Base-by-base conservation (phyloP, 2,797 vertebrate species). In the Fistularia commersonii region DNA sequence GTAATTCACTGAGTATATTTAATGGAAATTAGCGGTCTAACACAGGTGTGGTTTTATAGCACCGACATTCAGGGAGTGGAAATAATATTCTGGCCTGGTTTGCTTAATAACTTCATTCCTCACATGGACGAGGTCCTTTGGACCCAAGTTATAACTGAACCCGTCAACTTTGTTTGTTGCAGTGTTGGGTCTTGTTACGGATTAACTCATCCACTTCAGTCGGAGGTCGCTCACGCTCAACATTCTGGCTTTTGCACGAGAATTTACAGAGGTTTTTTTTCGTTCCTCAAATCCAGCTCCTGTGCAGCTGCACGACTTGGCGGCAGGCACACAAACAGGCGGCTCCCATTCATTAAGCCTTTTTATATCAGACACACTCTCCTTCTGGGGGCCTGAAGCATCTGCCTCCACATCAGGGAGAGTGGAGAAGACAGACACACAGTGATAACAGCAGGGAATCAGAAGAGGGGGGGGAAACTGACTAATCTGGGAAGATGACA, bases 291-390 rank as follows among this genome's bases (percentile, higher is more conserved):
- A 81, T 76, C 74, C 77, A 74, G 76, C 13, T 57, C 69, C 66
- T 39, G 60, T 87, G 76, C 87, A 88, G 87, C 87, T 91, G 86
- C 75, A 73, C 55, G 74, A 78, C 80, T 88, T 89, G 86, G 88
- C 81, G 61, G 62, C 73, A 48, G 71, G 67, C 66, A 74, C 84
- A 81, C 78, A 87, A 87, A 88, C 85, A 87, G 86, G 84, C 81
- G 61, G 74, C 74, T 77, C 76, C 78, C 74, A 85, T 89, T 90
- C 87, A 90, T 91, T 89, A 87, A 73, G 65, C 74, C 72, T 80
- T 85, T 87, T 88, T 82, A 87, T 84, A 87, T 82, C 81, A 77
- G 82, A 82, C 79, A 83, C 75, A 61, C 77, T 68, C 80, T 75
- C 76, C 74, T 83, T 86, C 87, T 85, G 77, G 81, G 80, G 82